A percentile compares a stretch with the other conserved stretches of the same genome.
Conservation (phyloP, 1,140 invertebrate species). For the Sycophila sp. region DNA sequence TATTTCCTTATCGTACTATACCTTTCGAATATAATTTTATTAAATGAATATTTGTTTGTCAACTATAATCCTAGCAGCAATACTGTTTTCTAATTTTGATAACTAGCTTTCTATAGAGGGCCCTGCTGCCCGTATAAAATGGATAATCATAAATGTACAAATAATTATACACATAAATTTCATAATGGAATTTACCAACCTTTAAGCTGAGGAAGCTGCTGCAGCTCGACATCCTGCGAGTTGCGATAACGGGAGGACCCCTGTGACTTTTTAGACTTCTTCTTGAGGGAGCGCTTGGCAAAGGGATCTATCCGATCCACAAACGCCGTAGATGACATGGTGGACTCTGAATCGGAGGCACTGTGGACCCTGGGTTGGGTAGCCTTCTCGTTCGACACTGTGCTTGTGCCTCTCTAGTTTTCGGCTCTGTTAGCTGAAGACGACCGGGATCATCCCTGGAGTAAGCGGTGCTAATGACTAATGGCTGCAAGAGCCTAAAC, state of each 20-base stretch:
- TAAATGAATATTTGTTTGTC: too few relatives aligned
- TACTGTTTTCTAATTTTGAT: constrained; percentile 3
- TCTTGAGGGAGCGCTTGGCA: constrained; percentile 90
- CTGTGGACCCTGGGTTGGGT: constrained; percentile 44
- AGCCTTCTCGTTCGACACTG: constrained; percentile 36
- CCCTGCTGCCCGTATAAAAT: constrained; percentile 28
- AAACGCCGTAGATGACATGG: constrained; percentile 83
- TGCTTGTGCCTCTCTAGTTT: constrained; percentile 38
- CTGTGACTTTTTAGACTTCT: constrained; percentile 92
- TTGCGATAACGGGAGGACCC: constrained; percentile 90
- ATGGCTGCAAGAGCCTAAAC: not conserved
- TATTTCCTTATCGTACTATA: too few relatives aligned
- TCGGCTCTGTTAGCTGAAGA: constrained; percentile 43
- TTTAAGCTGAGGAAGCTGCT: constrained; percentile 87
- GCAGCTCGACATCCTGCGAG: constrained; percentile 88
- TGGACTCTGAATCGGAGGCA: constrained; percentile 49
- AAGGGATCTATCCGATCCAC: constrained; percentile 95
- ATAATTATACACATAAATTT: not conserved
- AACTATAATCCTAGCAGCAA: constrained; percentile 1
- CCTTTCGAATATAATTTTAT: too few relatives aligned
- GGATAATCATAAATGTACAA: constrained; percentile 12
- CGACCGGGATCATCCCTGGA: constrained; percentile 26
- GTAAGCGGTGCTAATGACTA: constrained; percentile 9
- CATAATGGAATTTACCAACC: constrained; percentile 68
- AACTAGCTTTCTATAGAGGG: constrained; percentile 31